Base-by-base conservation (phyloP, 2,113 vertebrate genomes). In the Onychorhynchus coronatus region DNA sequence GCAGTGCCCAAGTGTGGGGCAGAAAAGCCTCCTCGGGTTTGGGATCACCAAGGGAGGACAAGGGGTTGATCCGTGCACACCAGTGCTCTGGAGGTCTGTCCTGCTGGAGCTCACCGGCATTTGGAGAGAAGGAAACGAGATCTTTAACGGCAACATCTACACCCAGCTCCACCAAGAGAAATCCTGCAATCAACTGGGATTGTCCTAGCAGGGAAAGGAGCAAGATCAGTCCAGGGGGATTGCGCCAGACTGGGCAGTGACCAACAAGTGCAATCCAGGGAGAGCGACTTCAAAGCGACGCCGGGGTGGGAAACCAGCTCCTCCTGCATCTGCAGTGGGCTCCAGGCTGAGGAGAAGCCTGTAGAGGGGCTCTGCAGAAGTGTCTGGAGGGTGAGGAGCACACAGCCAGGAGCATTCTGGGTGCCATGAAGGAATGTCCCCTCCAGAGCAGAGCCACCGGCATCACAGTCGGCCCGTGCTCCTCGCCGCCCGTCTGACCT, bases 361-460 rank as follows among this genome's bases (percentile, higher is more conserved):
- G 6, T 63, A 41, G 16, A 12, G 8, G 16, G 5, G 33, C 49
- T 81, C 68, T 18, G 59, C 23, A 37, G 14, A 41, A 13, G 30
- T 1, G 1, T 39, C 27, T 72, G 2, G n/a, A 58, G 59, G 30
- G 35, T 3, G 21, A 87, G 41, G 73, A 75, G 35, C 46, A 11
- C 33, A 3, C 28, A 20, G 75, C 28, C 49, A 33, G 1, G 3
- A 23, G 23, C 39, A 23, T 4, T 17, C 49, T 21, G 39, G 0
- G 5, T 11, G 30, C 4, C 39, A 16, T 1, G 6, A 10, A 4
- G 24, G 35, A 68, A 15, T 8, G n/a, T 46, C 23, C 49, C 49
- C 12, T 41, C 5, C 0, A 31, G n/a, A 66, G 28, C 41, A 0
- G 0, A n/a, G 39, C 12, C 62, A 28, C 28, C 3, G 0, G 17